A percentile compares a stretch with the other conserved stretches of the same genome.
Evolutionary conservation across 2,888 invertebrate genomes (phyloP).

Genomic region (Iphiclides podalirius): DNA sequence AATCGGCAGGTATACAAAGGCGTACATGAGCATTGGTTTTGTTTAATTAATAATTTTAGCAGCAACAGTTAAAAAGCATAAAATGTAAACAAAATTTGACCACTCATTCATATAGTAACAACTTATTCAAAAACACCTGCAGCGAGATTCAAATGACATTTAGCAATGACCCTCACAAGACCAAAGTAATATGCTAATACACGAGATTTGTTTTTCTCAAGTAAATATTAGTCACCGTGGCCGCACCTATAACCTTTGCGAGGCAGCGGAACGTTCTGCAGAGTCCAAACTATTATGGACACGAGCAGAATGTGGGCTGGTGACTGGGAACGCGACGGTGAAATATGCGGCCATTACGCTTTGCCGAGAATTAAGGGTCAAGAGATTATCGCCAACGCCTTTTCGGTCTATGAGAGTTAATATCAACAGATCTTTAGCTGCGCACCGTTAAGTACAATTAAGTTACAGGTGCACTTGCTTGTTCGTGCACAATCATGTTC

Average conservation of each 20-base stretch:
- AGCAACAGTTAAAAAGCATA: too few relatives aligned
- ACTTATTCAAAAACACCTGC: too few relatives aligned
- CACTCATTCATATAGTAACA: too few relatives aligned
- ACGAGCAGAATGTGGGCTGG: constrained; percentile 21
- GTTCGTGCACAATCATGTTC: not conserved
- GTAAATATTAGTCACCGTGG: constrained; percentile 11
- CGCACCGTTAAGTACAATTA: constrained; percentile 13
- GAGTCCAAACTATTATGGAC: constrained; percentile 17
- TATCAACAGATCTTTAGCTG: constrained; percentile 11
- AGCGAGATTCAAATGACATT: too few relatives aligned
- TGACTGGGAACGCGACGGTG: constrained; percentile 14
- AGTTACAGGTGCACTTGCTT: not conserved
- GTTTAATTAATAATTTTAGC: too few relatives aligned
- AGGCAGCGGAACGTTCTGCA: constrained; percentile 16
- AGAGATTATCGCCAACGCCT: constrained; percentile 23
- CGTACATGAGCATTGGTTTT: too few relatives aligned
- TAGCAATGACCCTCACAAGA: not conserved
- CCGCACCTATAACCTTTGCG: constrained; percentile 20
- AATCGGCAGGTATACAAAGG: too few relatives aligned
- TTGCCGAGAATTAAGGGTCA: constrained; percentile 18
- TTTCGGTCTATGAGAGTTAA: constrained; percentile 9
- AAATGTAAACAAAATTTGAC: too few relatives aligned
- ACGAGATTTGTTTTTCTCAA: not conserved
- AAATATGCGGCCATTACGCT: constrained; percentile 22
- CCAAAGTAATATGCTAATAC: not conserved